Base-by-base conservation (phyloP, 2,888 invertebrate species). In the Meteorus colon region DNA sequence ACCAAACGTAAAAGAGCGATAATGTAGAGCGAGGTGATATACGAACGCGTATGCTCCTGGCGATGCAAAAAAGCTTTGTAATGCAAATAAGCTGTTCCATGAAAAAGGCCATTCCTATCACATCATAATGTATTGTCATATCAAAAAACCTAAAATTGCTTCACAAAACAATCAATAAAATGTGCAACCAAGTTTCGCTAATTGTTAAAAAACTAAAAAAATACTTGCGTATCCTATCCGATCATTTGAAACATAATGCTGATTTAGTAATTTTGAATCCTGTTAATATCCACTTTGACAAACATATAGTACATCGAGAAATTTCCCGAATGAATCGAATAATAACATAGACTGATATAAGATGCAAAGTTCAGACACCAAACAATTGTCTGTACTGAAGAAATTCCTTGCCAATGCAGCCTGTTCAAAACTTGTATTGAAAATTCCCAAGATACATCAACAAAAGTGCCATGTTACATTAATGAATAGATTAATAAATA, bases 61-160 rank as follows among this genome's bases (percentile, higher is more conserved):
- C 80, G 69, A 66, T 77, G 80, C 78, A 76, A 67, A 34, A 34
- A 65, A 76, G 81, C 84, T 84, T 84, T 84, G 84, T 83, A 80
- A 84, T 84, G 84, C 84, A 84, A 84, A 84, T 84, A 84, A 80
- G 81, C 77, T 79, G 76, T 75, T 67, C 72, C 75, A 77, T 73
- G 24, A 74, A 76, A 45, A 75, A 76, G 51, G 59, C 60, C 16
- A 59, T 41, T 29, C 60, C 41, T 60, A 71, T 71, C 62, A 14
- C 62, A 16, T 5, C 16, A n/a, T 48, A 48, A 48, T n/a, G 34
- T 34, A 34, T 6, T 8, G 34, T 34, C 14, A 0, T 4, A 45
- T 12, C 8, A 45, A 45, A 10, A 45, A 45, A 45, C 2, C 4
- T 34, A 34, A 34, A 6, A 34, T 34, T 34, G 1, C 24, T 24